phyloP scores from a whole-genome alignment of 2,888 invertebrate genomes.

The Pyralis farinalis region DNA sequence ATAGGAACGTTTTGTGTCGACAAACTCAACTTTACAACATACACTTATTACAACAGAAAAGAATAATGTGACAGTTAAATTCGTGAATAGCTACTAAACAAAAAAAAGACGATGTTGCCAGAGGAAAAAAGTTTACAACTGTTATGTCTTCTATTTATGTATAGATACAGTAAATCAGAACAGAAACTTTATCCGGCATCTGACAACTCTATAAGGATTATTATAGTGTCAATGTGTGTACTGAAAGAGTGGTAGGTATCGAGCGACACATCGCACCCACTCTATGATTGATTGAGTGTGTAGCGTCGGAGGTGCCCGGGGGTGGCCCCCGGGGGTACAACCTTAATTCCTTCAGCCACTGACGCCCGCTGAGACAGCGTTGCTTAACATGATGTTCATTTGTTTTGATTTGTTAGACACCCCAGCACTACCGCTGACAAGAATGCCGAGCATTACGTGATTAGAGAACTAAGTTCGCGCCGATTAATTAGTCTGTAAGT shows the following conservation, averaged over 20 bases:
- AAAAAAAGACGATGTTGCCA: too few species aligned
- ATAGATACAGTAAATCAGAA: too few species aligned
- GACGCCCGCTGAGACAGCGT: slow-evolving; percentile 51
- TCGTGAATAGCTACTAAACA: too few species aligned
- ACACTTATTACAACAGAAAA: too few species aligned
- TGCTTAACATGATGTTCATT: slow-evolving; percentile 60
- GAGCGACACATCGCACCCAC: slow-evolving; percentile 33
- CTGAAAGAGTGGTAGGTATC: slow-evolving; percentile 9
- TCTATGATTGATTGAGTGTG: slow-evolving; percentile 55
- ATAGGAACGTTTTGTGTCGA: too few species aligned
- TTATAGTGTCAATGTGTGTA: not conserved
- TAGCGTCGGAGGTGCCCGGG: slow-evolving; percentile 24
- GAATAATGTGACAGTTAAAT: too few species aligned
- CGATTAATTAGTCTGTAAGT: slow-evolving; percentile 2
- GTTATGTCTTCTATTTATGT: too few species aligned
- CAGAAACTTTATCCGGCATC: too few species aligned
- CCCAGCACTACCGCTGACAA: slow-evolving; percentile 29
- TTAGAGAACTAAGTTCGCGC: slow-evolving; percentile 33
- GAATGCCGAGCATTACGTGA: slow-evolving; percentile 44
- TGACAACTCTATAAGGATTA: too few species aligned
- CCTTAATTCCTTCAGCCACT: slow-evolving; percentile 16
- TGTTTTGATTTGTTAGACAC: slow-evolving; percentile 65
- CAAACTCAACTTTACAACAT: too few species aligned
- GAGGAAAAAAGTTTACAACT: too few species aligned
- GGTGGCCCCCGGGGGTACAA: not conserved